Evolutionary conservation across 2,888 invertebrate genomes (phyloP), one percentile per base, ranked within the genome.

Genomic region (Nymphalis c-album): DNA sequence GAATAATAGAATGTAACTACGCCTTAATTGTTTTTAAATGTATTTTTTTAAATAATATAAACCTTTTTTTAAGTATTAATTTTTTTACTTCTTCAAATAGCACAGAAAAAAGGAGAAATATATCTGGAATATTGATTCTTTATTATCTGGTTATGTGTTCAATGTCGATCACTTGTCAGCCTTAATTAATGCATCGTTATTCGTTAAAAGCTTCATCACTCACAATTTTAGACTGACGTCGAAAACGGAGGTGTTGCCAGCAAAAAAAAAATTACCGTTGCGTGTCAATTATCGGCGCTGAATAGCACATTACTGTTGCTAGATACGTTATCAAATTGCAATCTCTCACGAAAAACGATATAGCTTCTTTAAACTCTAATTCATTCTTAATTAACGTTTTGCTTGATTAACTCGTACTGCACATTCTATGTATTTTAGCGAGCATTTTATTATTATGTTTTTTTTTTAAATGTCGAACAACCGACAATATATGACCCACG

Each of bases 271-370:
- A 59, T 59, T 50, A 68, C 57, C 60, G 51, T 71, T 48, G 71
- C 71, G 71, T 71, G 69, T 59, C 66, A 58, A 69, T 55, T 61
- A 66, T 61, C 66, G 57, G 40, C 40, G 40, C 20, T 60, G 63
- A 53, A 60, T 57, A 61, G 64, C 53, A 61, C 71, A 64, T 69
- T 69, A 71, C 51, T 46, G 62, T 48, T 66, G 60, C 63, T 26
- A 64, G 62, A 58, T 63, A n/a, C 31, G 40, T 61, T 68, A 71
- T 71, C 71, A 48, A 68, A 71, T 48, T 66, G 71, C 66, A 64
- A 71, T 71, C 71, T 71, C 71, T 66, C 71, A 71, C 71, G 71
- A 47, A 65, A 63, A 46, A 53, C 53, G 53, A 64, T 66, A 58
- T 47, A 13, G 65, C 31, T 66, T 66, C 66, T 66, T 59, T 60